Percentiles rank a stretch among this genome's conserved stretches.
Evolutionary conservation across 2,113 vertebrate genomes (phyloP).

Genomic region (Pituophis catenifer): DNA sequence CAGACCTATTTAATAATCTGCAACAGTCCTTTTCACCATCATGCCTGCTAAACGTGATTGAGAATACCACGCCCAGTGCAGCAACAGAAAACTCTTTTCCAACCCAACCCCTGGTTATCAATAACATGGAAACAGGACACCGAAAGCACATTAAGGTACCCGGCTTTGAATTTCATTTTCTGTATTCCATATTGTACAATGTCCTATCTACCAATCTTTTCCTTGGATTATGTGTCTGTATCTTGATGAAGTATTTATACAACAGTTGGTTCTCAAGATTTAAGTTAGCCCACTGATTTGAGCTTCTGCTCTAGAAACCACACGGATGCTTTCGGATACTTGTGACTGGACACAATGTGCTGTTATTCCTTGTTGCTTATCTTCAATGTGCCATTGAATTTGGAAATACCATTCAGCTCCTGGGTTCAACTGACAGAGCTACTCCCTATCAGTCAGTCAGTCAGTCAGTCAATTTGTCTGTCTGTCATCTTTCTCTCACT

Average conservation of each 20-base stretch:
- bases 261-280: background rate
- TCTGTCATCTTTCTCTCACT: too few relatives aligned
- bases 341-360: background rate
- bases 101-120: conserved; percentile 23
- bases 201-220: background rate
- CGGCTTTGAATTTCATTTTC: background rate
- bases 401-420: too few relatives aligned
- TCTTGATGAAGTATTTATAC: background rate
- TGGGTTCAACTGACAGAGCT: too few relatives aligned
- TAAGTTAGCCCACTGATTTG: background rate
- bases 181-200: background rate
- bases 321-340: background rate
- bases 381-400: background rate
- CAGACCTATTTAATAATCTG: conserved; percentile 45
- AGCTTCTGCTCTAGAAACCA: background rate
- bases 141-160: conserved; percentile 64
- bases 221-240: background rate
- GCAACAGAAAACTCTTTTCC: conserved; percentile 42
- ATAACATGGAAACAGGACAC: conserved; percentile 42
- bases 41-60: conserved; percentile 35
- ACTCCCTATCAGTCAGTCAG: too few relatives aligned
- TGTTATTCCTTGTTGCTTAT: background rate
- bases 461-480: too few relatives aligned
- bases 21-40: conserved; percentile 34
- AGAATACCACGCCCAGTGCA: background rate